Evolutionary conservation across 1,140 invertebrate species (phyloP).

Genomic region (Drosophila busckii): DNA sequence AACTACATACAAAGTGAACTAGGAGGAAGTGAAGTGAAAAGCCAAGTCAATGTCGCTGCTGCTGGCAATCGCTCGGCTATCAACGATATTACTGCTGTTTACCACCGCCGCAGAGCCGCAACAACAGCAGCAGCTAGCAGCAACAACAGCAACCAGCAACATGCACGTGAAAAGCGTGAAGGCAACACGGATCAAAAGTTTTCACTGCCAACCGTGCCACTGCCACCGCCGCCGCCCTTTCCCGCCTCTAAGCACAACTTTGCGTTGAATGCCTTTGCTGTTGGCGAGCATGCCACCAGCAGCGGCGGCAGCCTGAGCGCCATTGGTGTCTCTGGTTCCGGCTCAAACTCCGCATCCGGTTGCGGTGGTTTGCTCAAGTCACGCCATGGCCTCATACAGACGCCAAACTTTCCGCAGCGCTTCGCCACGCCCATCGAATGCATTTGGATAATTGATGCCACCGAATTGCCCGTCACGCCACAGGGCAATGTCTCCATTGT

Average conservation of each 20-base stretch:
- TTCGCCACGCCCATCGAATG: slow-evolving; percentile 90
- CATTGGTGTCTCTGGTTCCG: slow-evolving; percentile 5
- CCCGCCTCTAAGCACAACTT: slow-evolving; percentile 54
- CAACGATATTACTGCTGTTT: slow-evolving; percentile 43
- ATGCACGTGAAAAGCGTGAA: slow-evolving; percentile 18
- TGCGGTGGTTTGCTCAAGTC: slow-evolving; percentile 84
- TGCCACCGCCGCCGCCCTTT: slow-evolving; percentile 67
- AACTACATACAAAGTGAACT: slow-evolving; percentile 9
- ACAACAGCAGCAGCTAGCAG: slow-evolving; percentile 15
- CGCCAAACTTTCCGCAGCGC: slow-evolving; percentile 88
- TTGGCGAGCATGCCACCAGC: slow-evolving; percentile 22
- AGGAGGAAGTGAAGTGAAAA: slow-evolving; percentile 21
- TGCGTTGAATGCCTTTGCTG: slow-evolving; percentile 53
- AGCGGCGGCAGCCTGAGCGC: not conserved
- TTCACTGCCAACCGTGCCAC: slow-evolving; percentile 60
- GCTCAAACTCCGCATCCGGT: slow-evolving; percentile 11
- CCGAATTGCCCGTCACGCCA: slow-evolving; percentile 78
- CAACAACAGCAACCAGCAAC: slow-evolving; percentile 9
- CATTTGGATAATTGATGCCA: slow-evolving; percentile 91
- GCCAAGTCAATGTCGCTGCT: slow-evolving; percentile 56
- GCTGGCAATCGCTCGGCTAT: slow-evolving; percentile 32
- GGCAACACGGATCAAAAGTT: slow-evolving; percentile 56
- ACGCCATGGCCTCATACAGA: slow-evolving; percentile 85
- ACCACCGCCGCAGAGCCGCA: slow-evolving; percentile 18
- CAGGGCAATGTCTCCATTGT: slow-evolving; percentile 83